A percentile compares a stretch with the other conserved stretches of the same genome.
phyloP scores from a whole-genome alignment of 2,888 invertebrate species.

The Tetragonula carbonaria region DNA sequence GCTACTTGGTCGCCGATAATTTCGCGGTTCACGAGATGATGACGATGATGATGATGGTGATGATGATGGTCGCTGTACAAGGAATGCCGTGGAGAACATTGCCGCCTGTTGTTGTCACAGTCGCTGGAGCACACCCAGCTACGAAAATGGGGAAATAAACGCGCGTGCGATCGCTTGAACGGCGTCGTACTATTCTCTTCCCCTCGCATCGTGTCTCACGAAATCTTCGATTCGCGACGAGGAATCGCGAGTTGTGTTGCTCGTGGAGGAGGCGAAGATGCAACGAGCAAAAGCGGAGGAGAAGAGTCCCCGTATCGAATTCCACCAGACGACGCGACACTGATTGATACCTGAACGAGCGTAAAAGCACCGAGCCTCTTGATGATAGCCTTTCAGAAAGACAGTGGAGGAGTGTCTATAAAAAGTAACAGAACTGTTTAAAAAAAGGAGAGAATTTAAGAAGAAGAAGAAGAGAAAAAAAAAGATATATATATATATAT shows the following conservation, averaged over 20 bases:
- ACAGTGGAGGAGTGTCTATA: constrained; percentile 59
- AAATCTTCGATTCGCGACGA: background rate
- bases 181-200: constrained; percentile 1
- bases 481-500: constrained; percentile 61
- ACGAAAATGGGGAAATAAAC: background rate
- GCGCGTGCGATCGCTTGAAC: background rate
- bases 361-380: constrained; percentile 49
- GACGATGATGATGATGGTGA: too few species aligned
- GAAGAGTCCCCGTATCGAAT: constrained; percentile 2
- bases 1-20: constrained; percentile 10
- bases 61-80: background rate
- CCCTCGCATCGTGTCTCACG: background rate
- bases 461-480: constrained; percentile 12
- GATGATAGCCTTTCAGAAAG: constrained; percentile 57
- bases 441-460: constrained; percentile 44
- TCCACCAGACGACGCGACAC: constrained; percentile 16
- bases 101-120: background rate
- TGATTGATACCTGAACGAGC: constrained; percentile 51
- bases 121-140: background rate
- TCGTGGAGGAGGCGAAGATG: background rate
- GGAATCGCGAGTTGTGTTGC: background rate
- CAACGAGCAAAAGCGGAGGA: background rate
- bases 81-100: constrained; percentile 13
- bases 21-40: background rate
- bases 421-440: constrained; percentile 50